These are phyloP conservation scores for Borostomias antarcticus DNA, from an alignment of 2,797 vertebrate species.

Conservation along the genomic window DNA sequence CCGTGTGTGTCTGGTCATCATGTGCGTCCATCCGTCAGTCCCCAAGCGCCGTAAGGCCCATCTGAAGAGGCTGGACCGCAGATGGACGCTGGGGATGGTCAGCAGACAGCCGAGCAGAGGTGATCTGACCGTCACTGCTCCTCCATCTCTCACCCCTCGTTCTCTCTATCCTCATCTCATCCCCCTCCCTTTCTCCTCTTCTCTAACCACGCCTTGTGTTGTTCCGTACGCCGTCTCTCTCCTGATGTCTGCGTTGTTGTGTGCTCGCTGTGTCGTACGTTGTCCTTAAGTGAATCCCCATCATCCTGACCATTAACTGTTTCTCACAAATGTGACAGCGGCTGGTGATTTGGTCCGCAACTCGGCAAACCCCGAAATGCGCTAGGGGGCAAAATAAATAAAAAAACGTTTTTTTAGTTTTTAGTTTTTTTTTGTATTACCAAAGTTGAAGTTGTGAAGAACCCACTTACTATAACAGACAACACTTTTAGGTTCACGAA, in stretches of 20 bases:
- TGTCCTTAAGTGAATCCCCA: constrained; percentile 39
- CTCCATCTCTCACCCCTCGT: background rate
- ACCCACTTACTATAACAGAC: too few relatives aligned
- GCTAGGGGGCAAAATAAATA: constrained; percentile 40
- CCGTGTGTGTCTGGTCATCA: constrained; percentile 47
- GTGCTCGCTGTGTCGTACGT: constrained; percentile 38
- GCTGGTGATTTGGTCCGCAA: too few relatives aligned
- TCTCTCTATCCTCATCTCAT: constrained; percentile 52
- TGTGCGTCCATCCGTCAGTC: constrained; percentile 85
- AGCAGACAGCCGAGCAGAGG: constrained; percentile 99
- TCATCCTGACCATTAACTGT: constrained; percentile 61
- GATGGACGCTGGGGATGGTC: constrained; percentile 99
- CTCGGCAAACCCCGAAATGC: too few relatives aligned
- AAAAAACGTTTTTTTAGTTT: too few relatives aligned
- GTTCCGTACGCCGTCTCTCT: background rate
- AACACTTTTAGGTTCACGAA: too few relatives aligned
- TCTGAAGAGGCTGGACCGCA: constrained; percentile 99
- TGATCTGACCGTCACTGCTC: constrained; percentile 76
- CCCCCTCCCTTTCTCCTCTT: constrained; percentile 36
- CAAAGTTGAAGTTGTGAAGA: too few relatives aligned
- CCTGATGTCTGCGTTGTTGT: constrained; percentile 31
- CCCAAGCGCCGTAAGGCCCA: constrained; percentile 99
- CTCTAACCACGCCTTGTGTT: background rate
- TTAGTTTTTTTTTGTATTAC: too few relatives aligned
- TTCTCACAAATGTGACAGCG: too few relatives aligned